Base-by-base conservation (phyloP, 2,888 invertebrate genomes). In the Caenorhabditis macrosperma region DNA sequence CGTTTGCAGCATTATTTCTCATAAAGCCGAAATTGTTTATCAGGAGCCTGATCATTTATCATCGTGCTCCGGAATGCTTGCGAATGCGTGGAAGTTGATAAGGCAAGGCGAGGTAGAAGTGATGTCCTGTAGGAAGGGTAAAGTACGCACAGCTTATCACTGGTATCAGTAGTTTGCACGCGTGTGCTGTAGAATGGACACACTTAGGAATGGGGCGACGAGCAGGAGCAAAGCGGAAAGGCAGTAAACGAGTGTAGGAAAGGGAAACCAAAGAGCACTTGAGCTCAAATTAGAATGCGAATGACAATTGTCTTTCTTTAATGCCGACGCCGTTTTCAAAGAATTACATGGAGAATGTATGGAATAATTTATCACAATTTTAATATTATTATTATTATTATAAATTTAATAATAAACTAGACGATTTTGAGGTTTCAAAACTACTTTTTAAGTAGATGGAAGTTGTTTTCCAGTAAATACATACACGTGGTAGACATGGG, bases 401-500 rank as follows among this genome's bases (percentile, higher is more conserved):
- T 38, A 6, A 38, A 12, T 38, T 9, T 38, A 38, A 38, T 38
- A 38, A 15, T 9, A 38, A 38, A 9, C 38, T 38, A 38, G n/a
- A 6, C 15, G n/a, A 17, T 44, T 44, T 44, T 44, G 57, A 72
- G 63, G 61, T 72, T 72, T 72, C 38, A 48, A 54, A 71, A 44
- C 61, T 64, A 61, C 59, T 44, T 60, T 61, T 78, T 78, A 78
- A 78, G 77, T 78, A 78, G 77, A 66, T 55, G 57, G 50, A 52
- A 48, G 55, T 44, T 52, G 63, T n/a, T 59, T 77, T 77, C 68
- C 68, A 61, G 68, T 68, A 77, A 41, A 64, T 67, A 57, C 30
- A 71, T 66, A 69, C 63, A 77, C 64, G 63, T 77, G 69, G 64
- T 69, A 69, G 64, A 77, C 67, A 67, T 77, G 71, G 64, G 52